Evolutionary conservation across 2,113 vertebrate genomes (phyloP).

Genomic region (Clarias magur): DNA sequence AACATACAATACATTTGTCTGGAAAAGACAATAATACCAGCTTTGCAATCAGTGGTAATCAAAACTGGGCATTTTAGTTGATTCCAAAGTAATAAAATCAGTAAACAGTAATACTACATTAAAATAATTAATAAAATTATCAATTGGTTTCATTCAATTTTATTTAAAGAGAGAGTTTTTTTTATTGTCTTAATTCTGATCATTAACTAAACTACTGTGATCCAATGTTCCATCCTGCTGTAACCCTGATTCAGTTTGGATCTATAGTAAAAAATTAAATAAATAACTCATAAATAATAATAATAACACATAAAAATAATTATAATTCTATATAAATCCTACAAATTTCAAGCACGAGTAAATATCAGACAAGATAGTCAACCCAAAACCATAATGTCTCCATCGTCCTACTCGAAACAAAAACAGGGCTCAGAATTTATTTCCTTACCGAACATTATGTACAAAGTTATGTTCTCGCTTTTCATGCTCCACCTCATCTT

Average conservation of each 20-base stretch:
- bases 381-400: background rate
- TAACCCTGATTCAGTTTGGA: background rate
- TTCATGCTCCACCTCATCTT: conserved; percentile 69
- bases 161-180: background rate
- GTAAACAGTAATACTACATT: too few relatives aligned
- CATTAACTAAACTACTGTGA: background rate
- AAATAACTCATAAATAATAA: background rate
- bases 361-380: background rate
- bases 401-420: background rate
- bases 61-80: too few relatives aligned
- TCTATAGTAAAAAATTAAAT: background rate
- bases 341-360: background rate
- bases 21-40: too few relatives aligned
- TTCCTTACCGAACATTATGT: conserved; percentile 77
- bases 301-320: too few relatives aligned
- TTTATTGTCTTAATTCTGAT: background rate
- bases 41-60: too few relatives aligned
- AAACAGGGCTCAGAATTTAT: background rate
- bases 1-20: background rate
- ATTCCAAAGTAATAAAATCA: too few relatives aligned
- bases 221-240: background rate
- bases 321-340: background rate
- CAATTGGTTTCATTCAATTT: background rate
- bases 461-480: conserved; percentile 75
- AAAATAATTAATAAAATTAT: too few relatives aligned